Evolutionary conservation across 2,888 invertebrate genomes (phyloP), one percentile per base, ranked within the genome.

Genomic region (Diloba caeruleocephala): DNA sequence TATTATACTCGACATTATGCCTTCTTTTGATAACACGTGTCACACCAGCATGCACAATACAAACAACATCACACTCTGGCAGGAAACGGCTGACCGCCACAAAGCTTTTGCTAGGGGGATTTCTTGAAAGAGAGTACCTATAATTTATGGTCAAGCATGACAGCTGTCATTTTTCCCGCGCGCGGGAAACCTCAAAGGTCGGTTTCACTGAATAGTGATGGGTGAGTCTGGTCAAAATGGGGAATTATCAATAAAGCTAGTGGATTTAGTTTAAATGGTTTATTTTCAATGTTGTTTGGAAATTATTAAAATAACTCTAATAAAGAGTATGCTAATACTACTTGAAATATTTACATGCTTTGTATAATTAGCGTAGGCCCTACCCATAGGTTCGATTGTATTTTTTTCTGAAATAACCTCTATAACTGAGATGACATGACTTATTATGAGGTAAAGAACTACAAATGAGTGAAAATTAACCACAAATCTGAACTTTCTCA

Each of bases 81-180:
- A 81, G 81, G 80, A 81, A 69, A 76, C 73, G 66, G 66, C 70
- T 80, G 79, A 78, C 80, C 78, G 61, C 78, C 63, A 66, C 70
- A 59, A 63, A 54, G 70, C 55, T 64, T 67, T 50, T 17, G 60
- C 74, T 42, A 52, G 49, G 64, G 54, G 53, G 68, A 74, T 63
- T 74, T 71, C 71, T 66, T 60, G 29, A 50, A 59, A 74, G 71
- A 71, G 71, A 66, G 71, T 69, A 62, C 34, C 31, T 36, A 50
- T 62, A 74, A 80, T 76, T 74, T 76, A 81, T 76, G 74, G 78
- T 75, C 66, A 71, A 62, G 51, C 58, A 52, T 78, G 83, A 81
- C 87, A 88, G 82, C 83, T 88, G 88, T 88, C 88, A 87, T 77
- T 78, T 87, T 84, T 79, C 78, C 80, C 82, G 82, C 80, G 73